These are phyloP conservation scores for Tiliqua scincoides DNA, from an alignment of 2,113 vertebrate genomes.

Conservation along the genomic window DNA sequence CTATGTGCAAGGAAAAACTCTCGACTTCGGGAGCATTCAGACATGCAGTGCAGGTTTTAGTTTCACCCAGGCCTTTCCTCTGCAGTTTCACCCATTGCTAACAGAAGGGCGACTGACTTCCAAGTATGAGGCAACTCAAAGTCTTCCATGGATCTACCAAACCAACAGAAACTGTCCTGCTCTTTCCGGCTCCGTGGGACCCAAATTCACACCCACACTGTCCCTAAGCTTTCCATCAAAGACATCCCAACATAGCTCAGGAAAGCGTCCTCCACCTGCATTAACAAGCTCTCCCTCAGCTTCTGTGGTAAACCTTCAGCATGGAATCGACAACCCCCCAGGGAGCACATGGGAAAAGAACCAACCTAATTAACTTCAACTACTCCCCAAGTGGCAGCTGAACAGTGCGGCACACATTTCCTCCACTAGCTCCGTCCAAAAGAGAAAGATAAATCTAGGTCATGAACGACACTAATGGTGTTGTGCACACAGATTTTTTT, in stretches of 20 bases:
- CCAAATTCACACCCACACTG: background rate
- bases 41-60: too few relatives aligned
- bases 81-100: background rate
- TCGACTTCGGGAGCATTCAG: too few relatives aligned
- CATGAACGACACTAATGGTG: conserved; percentile 26
- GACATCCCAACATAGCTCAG: background rate
- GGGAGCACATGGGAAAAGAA: background rate
- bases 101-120: background rate
- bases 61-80: background rate
- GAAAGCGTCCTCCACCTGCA: background rate
- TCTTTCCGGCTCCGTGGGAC: background rate
- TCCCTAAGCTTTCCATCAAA: background rate
- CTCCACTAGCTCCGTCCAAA: background rate
- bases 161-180: background rate
- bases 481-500: background rate
- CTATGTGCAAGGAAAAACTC: too few relatives aligned
- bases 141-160: background rate
- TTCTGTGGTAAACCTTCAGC: background rate
- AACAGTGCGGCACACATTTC: background rate
- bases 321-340: background rate
- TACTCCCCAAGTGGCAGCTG: conserved; percentile 7
- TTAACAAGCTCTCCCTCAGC: background rate
- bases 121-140: background rate
- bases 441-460: conserved; percentile 15
- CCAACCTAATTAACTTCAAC: conserved; percentile 18